A percentile compares a stretch with the other conserved stretches of the same genome.
Conservation (phyloP, 2,888 invertebrate species). For the Drosophila neotestacea region DNA sequence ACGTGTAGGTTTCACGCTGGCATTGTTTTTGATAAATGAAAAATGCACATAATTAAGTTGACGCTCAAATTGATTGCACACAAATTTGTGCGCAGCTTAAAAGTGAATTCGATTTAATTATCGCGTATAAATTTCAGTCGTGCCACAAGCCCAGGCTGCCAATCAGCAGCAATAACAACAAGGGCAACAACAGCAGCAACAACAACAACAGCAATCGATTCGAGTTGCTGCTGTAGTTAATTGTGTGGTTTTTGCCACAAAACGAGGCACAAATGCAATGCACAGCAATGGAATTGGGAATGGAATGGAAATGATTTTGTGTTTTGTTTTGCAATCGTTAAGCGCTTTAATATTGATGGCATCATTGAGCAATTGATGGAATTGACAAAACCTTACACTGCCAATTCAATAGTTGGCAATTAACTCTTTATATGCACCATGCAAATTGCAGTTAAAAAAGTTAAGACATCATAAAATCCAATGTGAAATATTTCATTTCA, state of each 20-base stretch:
- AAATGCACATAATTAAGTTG: conserved; percentile 66
- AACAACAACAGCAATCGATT: conserved; percentile 12
- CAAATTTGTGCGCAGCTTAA: conserved; percentile 76
- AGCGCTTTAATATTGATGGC: conserved; percentile 51
- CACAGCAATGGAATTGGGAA: conserved; percentile 15
- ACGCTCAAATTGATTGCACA: conserved; percentile 65
- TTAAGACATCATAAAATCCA: neutral
- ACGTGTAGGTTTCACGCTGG: conserved; percentile 5
- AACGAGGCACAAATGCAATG: conserved; percentile 26
- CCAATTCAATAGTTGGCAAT: conserved; percentile 3
- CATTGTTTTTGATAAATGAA: conserved; percentile 27
- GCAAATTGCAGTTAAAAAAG: neutral
- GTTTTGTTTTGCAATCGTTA: conserved; percentile 33
- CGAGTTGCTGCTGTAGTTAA: conserved; percentile 56
- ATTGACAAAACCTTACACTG: conserved; percentile 4
- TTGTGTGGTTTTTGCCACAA: conserved; percentile 64
- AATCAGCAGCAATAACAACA: conserved; percentile 36
- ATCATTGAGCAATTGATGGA: conserved; percentile 30
- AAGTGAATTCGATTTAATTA: conserved; percentile 81
- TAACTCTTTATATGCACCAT: neutral
- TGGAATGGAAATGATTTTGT: neutral
- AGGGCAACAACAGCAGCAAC: conserved; percentile 17
- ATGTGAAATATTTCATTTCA: neutral
- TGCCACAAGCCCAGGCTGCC: conserved; percentile 33
- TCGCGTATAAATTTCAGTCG: conserved; percentile 71